Evolutionary conservation across 2,797 vertebrate genomes (phyloP), one percentile per base, ranked within the genome.

Genomic region (Myotis findleyi): DNA sequence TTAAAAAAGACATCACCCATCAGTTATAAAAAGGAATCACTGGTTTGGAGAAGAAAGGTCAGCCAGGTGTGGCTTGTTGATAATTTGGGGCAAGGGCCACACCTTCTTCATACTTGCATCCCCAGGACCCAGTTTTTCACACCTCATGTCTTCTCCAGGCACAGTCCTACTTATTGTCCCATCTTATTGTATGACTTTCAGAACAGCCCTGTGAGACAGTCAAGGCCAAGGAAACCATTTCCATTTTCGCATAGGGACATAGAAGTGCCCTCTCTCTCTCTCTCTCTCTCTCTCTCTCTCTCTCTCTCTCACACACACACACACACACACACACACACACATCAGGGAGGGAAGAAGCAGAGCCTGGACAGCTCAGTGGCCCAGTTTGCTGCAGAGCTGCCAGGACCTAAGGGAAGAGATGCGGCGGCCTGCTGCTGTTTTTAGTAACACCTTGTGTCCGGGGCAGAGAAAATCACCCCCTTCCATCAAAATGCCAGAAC

Each of bases 401-500:
- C 62, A 76, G 44, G 79, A 92, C 14, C 73, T 36, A 73, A 68
- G 59, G 59, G 27, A 30, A 79, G 84, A 92, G 33, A 87, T 25
- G 5, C 11, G n/a, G 76, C 36, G 62, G 41, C 68, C 62, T 44
- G 72, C 71, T 64, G 33, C 75, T 84, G 71, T 89, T 92, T 95
- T 87, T 89, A 87, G 85, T 25, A 53, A 44, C 51, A 89, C 62
- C 86, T 89, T 33, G 33, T 66, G 38, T 91, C 83, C 83, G 51
- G 87, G 47, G 41, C 77, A 25, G 21, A 94, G 92, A 95, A 95
- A 96, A 97, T 89, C 91, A 97, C 94, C 25, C n/a, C 68, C 59
- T 85, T 96, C 95, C 94, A 95, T 96, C 95, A 96, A 97, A 94
- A 91, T 96, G 92, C 71, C 90, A 91, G 41, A 87, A 91, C 36